Base-by-base conservation (phyloP, 2,797 vertebrate species). In the Crax fasciolata region DNA sequence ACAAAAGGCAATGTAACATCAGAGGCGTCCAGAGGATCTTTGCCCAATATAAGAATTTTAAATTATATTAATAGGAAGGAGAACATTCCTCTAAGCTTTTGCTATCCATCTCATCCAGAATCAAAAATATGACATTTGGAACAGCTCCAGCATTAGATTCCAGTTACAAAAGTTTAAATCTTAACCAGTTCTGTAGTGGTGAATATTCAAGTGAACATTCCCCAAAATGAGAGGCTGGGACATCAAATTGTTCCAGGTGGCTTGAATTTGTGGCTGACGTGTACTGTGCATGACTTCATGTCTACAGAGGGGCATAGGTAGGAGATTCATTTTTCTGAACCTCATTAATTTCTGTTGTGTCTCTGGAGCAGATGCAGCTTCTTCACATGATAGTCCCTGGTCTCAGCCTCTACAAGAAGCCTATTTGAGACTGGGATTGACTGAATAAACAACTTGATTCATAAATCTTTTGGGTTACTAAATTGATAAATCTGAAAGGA, bases 391-490 rank as follows among this genome's bases (percentile, higher is more conserved):
- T 11, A 11, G 19, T 72, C 71, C n/a, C 4, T 58, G 28, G 6
- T 71, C 27, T 80, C 25, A 80, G 21, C 7, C 24, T 83, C 52
- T 61, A 3, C 7, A 21, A 15, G 20, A 77, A 63, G 7, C 11
- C 66, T 84, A 55, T 49, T 48, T 73, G 77, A 77, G 43, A 49
- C 32, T 43, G 14, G 2, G 30, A 46, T 41, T 82, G 32, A 35
- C 30, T 28, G 44, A 90, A 65, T 5, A 55, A 57, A 49, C 19
- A 17, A 24, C n/a, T 80, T 39, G 30, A 68, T 82, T 82, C 21
- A 67, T 84, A 73, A 82, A 44, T 16, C 10, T 73, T 82, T 89
- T 11, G 38, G 55, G 44, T 87, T 89, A 21, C 21, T 74, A 30
- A 84, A 57, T 19, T 49, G 39, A 57, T 79, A 76, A 70, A 79